Percentiles rank a stretch among this genome's conserved stretches.
Evolutionary conservation across 2,797 vertebrate genomes (phyloP).

Genomic region (Enteromius anoplus): DNA sequence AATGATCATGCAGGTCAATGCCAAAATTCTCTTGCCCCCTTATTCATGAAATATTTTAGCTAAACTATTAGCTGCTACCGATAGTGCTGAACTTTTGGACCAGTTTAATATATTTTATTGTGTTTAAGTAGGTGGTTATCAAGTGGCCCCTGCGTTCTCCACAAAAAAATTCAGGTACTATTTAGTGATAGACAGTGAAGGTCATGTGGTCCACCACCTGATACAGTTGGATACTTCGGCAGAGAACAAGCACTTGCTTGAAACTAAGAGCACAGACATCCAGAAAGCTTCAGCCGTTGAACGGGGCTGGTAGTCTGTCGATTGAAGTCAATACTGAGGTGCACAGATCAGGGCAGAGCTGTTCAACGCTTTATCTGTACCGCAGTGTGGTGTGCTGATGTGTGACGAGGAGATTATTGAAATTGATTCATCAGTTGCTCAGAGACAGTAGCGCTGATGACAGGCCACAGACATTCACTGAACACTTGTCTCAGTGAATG

Average conservation of each 20-base stretch:
- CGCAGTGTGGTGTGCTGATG: slow-evolving; percentile 11
- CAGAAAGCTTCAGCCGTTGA: neutral
- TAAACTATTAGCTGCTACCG: neutral
- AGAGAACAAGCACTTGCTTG: neutral
- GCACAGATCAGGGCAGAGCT: slow-evolving; percentile 7
- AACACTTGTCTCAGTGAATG: neutral
- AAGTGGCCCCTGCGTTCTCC: neutral
- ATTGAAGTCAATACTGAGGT: slow-evolving; percentile 13
- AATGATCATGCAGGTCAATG: no score
- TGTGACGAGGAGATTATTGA: slow-evolving; percentile 37
- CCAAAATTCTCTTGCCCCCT: no score
- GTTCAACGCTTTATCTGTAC: neutral
- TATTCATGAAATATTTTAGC: neutral
- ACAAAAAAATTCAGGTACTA: neutral
- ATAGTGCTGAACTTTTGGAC: neutral
- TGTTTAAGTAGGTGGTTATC: neutral
- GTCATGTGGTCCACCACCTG: neutral
- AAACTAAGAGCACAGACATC: neutral
- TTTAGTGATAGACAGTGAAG: neutral
- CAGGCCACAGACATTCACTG: slow-evolving; percentile 10
- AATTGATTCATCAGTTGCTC: slow-evolving; percentile 41
- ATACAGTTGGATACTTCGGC: neutral
- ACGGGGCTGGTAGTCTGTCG: neutral
- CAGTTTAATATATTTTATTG: neutral
- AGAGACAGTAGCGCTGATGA: neutral